Evolutionary conservation across 2,797 vertebrate species (phyloP), one percentile per base, ranked within the genome.

Genomic region (Xenops minutus): DNA sequence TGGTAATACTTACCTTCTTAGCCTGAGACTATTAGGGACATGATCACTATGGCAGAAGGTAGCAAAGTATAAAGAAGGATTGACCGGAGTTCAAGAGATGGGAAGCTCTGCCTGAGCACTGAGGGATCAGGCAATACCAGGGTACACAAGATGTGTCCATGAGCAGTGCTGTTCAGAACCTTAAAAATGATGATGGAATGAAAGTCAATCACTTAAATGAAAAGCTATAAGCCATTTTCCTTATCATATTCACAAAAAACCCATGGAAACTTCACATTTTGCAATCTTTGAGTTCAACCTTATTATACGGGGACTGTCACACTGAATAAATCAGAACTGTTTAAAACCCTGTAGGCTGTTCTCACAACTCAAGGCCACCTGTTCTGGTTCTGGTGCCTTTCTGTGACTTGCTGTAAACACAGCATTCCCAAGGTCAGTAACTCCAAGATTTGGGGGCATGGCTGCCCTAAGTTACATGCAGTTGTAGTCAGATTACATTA

Each of bases 271-370:
- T 78, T 87, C 52, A 1, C 71, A 68, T 82, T 77, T 75, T 86
- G 37, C 83, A 91, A 19, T 93, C 77, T 80, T 71, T 52, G 73
- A 74, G 72, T 56, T 74, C 88, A 91, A 85, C 78, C 91, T 89
- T 95, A 92, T 95, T 94, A 93, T 95, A 93, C 82, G 72, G 64
- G 86, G 86, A 79, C 73, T 92, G 71, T 83, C 93, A 83, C 85
- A 32, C 36, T 82, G 95, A 94, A 91, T 93, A 92, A 93, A 91
- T 88, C 89, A 58, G 71, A 95, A 59, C 72, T 36, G 85, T 94
- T 96, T 96, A 95, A 97, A 97, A 81, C 10, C 72, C 84, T 67
- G 67, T 79, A 91, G 88, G 63, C 81, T 97, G 66, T 88, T 96
- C 10, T 0, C 78, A 92, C 93, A 91, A 96, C 92, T 97, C 87